Evolutionary conservation across 2,888 invertebrate species (phyloP).

Genomic region (Sclerodermus sp.): DNA sequence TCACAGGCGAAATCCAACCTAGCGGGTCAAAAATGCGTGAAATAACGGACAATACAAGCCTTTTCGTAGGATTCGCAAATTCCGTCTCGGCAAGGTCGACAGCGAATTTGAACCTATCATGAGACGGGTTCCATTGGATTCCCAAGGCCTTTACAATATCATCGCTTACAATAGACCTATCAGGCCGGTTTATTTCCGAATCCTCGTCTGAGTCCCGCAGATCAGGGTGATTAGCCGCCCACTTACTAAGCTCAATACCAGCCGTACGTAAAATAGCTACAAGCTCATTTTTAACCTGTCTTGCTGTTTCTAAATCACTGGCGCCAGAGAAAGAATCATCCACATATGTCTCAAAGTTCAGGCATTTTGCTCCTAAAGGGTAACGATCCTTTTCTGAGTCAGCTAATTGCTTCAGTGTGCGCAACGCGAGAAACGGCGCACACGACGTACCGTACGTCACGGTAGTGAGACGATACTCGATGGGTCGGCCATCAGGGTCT

Average conservation of each 20-base stretch:
- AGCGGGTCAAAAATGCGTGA: constrained; percentile 19
- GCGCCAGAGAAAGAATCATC: constrained; percentile 8
- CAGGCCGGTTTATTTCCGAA: too few species aligned
- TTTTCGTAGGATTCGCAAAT: constrained; percentile 4
- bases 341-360: constrained; percentile 1
- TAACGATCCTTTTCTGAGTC: constrained; percentile 9
- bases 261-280: constrained; percentile 1
- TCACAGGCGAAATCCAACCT: constrained; percentile 13
- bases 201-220: too few species aligned
- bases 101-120: constrained; percentile 2
- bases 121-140: constrained; percentile 10
- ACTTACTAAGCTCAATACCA: constrained; percentile 8
- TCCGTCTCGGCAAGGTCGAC: background rate
- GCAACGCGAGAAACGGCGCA: constrained; percentile 8
- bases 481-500: background rate
- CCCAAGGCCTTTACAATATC: constrained; percentile 6
- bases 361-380: background rate
- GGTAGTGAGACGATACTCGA: constrained; percentile 8
- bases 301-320: background rate
- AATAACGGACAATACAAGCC: constrained; percentile 10
- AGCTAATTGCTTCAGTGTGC: constrained; percentile 8
- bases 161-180: too few species aligned
- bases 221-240: constrained; percentile 4
- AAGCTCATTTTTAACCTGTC: background rate
- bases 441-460: constrained; percentile 13